Evolutionary conservation across 1,140 invertebrate genomes (phyloP), one percentile per base, ranked within the genome.

Genomic region (Philotrypesis tridentata): DNA sequence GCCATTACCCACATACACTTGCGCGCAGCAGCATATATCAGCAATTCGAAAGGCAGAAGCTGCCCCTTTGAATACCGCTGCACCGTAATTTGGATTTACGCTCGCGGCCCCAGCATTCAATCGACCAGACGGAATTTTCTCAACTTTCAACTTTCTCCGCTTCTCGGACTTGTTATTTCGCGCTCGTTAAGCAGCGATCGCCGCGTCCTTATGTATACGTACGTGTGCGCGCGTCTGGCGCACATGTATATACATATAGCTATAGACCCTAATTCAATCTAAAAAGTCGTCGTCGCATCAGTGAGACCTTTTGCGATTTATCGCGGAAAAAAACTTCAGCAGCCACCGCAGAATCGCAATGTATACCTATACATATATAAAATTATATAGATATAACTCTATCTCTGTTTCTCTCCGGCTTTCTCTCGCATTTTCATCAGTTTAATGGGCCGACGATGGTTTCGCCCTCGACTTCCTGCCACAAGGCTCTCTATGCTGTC

Each of bases 131-230:
- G 48, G 48, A 55, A 55, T 55, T 55, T n/a, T 68, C 67, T 68
- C 67, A 68, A 68, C 67, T 37, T 68, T 68, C 31, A 68, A 37
- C 67, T 68, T 68, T 68, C 67, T 68, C 67, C 6, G 17, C n/a
- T 55, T 21, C 4, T 17, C 12, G 43, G 71, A 14, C 6, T n/a
- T 55, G 71, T 33, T 33, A 75, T 75, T 75, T 61, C 31, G 29
- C 55, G 55, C 73, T 75, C 55, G 73, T 31, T 61, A 60, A 25
- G 17, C 31, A 21, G 17, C 9, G 27, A 65, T 12, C 63, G 23
- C 25, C 25, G 14, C 9, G 27, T 65, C 23, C 63, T 27, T 29
- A 65, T 17, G 63, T 14, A 23, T 23, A 60, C 5, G n/a, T 23
- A 5, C 55, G 12, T 23, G 14, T n/a, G n/a, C n/a, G n/a, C n/a